Percentiles rank a stretch among this genome's conserved stretches.
phyloP scores from a whole-genome alignment of 2,113 vertebrate species.

The Pseudorhombus dupliciocellatus region DNA sequence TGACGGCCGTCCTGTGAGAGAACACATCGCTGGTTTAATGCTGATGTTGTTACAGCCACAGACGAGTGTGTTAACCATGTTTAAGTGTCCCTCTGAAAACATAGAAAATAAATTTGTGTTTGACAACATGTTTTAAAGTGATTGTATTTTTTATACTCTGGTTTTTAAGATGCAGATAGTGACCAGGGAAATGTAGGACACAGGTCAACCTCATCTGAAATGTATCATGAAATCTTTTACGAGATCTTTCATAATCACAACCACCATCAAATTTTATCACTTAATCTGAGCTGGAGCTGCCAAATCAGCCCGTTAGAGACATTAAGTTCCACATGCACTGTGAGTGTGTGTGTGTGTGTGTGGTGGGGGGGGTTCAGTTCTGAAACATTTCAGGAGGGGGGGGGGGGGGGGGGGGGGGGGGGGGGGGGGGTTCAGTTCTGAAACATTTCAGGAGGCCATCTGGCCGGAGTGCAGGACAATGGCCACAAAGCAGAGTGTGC shows the following conservation, averaged over 20 bases:
- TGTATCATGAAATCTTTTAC: too few species aligned
- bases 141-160: conserved; percentile 34
- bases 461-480: conserved; percentile 89
- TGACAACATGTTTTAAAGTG: conserved; percentile 37
- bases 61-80: conserved; percentile 32
- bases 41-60: conserved; percentile 17
- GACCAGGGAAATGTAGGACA: too few species aligned
- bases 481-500: conserved; percentile 91
- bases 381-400: conserved; percentile 80
- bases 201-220: too few species aligned
- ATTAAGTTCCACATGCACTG: conserved; percentile 24
- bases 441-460: conserved; percentile 89
- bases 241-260: conserved; percentile 32
- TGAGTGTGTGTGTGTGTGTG: conserved; percentile 3
- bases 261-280: conserved; percentile 49
- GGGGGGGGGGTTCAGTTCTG: conserved; percentile 20
- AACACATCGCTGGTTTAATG: conserved; percentile 6
- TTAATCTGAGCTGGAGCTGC: conserved; percentile 53
- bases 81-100: conserved; percentile 22
- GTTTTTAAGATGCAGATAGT: too few species aligned
- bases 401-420: neutral
- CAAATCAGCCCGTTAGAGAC: conserved; percentile 55
- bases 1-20: conserved; percentile 17
- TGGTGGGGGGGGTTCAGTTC: conserved; percentile 18
- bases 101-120: conserved; percentile 29